Conservation (phyloP, 2,888 invertebrate species). For the Melinaea marsaeus region DNA sequence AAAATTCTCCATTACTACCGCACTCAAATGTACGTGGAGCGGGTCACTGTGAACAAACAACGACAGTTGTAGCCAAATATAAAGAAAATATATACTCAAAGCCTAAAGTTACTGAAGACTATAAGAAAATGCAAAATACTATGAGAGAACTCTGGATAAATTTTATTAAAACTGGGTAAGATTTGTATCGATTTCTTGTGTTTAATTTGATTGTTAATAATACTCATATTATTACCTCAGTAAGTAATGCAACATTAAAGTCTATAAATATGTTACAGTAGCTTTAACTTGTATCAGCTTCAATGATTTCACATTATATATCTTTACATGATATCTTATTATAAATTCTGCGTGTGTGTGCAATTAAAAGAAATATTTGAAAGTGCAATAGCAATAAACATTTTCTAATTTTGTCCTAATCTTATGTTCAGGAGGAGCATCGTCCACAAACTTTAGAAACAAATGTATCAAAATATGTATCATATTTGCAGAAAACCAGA, state of each 20-base stretch:
- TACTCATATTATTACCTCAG: no score
- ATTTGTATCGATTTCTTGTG: background rate
- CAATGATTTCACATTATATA: no score
- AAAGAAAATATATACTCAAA: conserved; percentile 22
- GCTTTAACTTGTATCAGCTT: no score
- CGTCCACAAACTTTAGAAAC: background rate
- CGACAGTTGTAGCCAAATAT: background rate
- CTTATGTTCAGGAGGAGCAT: background rate
- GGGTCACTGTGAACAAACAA: conserved; percentile 21
- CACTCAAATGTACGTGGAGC: conserved; percentile 29
- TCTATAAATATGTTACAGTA: no score
- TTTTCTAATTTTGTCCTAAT: no score
- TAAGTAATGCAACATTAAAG: no score
- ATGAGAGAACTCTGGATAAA: conserved; percentile 47
- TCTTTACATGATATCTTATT: no score
- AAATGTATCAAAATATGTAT: background rate
- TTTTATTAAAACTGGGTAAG: conserved; percentile 37
- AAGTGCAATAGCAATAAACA: no score
- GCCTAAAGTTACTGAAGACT: conserved; percentile 29
- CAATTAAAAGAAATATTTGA: no score
- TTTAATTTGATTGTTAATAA: background rate
- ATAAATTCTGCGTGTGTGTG: no score
- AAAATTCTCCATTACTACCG: conserved; percentile 36
- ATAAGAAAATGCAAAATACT: conserved; percentile 34
- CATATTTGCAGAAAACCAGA: conserved; percentile 40